Evolutionary conservation across 2,113 vertebrate genomes (phyloP), one percentile per base, ranked within the genome.

Genomic region (Puffinus mauretanicus): DNA sequence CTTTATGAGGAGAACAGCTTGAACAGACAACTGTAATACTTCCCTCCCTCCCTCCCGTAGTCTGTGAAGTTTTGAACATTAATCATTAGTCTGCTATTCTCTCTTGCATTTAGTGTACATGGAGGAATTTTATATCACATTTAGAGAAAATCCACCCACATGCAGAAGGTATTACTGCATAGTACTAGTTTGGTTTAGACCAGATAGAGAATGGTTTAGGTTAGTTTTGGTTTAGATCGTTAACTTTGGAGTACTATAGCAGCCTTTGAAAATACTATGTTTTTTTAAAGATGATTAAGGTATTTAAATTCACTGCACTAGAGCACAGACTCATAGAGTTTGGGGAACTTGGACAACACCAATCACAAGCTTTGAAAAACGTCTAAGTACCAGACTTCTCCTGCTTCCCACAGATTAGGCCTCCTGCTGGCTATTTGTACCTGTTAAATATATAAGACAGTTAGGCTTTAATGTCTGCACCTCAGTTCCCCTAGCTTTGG

Each of bases 401-500:
- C 36, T 80, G 55, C 79, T 73, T 94, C 62, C 79, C 54, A 62
- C 51, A 85, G 90, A 90, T 95, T 72, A 82, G 90, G 51, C 88
- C 55, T 91, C 90, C 90, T 52, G 82, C 79, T 91, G 61, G 75
- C 51, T 95, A 42, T 95, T 91, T 79, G 70, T 93, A 82, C 75
- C 73, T 72, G 27, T 80, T 72, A 85, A 80, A 79, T 57, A 65
- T 38, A 25, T 44, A 87, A 91, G 66, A 66, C 9, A 1, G 81
- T 70, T 92, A 82, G 51, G 55, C 25, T 95, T 93, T 92, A 87
- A 52, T 83, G 32, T 80, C 90, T 90, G 49, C 67, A 83, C 58
- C 55, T 95, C 67, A 13, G 22, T 94, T 95, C 76, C 49, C 44
- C 57, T 72, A n/a, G 62, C 85, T 96, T 96, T 96, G 82, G 94